Percentiles rank a stretch among this genome's conserved stretches.
Conservation (phyloP, 2,113 vertebrate species). For the Chelonoidis abingdonii region DNA sequence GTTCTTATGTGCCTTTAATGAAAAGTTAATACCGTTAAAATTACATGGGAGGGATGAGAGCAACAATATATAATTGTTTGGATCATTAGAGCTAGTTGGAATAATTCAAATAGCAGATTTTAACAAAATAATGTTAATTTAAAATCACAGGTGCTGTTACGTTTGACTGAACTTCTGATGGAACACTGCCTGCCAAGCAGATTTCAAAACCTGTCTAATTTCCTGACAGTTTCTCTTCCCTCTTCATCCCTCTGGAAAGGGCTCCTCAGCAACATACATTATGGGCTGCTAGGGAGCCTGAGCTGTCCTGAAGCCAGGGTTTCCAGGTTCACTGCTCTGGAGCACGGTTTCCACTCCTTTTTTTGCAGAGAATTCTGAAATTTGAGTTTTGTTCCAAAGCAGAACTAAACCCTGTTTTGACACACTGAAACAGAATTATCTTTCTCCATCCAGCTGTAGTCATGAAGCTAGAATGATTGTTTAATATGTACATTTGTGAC, state of each 20-base stretch:
- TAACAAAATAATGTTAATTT: too few species aligned
- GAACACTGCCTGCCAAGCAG: too few species aligned
- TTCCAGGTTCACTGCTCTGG: background rate
- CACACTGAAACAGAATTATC: background rate
- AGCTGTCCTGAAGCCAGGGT: too few species aligned
- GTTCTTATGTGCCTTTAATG: background rate
- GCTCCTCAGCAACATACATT: too few species aligned
- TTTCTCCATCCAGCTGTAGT: background rate
- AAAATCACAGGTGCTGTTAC: too few species aligned
- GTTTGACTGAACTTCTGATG: too few species aligned
- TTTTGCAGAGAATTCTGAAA: background rate
- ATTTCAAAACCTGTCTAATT: background rate
- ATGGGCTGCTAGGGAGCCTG: background rate
- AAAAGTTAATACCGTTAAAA: conserved; percentile 5
- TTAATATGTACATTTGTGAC: too few species aligned
- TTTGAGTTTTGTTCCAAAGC: background rate
- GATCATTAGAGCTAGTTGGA: too few species aligned
- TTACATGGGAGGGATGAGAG: background rate
- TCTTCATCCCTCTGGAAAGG: too few species aligned
- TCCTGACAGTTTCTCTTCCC: background rate
- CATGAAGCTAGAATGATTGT: too few species aligned
- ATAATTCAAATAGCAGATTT: too few species aligned
- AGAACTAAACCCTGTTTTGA: background rate
- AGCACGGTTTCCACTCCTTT: background rate
- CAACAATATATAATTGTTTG: background rate